phyloP scores from a whole-genome alignment of 2,888 invertebrate genomes.

The Escarpia spicata region DNA sequence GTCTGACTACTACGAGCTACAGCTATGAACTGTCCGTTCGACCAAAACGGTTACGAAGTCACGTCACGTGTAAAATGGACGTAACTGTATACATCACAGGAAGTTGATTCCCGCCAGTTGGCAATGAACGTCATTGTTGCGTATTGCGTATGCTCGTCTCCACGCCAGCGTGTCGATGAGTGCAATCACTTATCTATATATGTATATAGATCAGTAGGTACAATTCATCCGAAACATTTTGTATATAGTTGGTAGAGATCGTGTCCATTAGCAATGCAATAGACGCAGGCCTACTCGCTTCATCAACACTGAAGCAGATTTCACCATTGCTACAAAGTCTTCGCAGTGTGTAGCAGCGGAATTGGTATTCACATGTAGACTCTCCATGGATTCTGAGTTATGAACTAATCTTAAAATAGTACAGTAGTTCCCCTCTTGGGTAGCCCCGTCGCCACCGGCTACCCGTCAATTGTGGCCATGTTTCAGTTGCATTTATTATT shows the following conservation, averaged over 20 bases:
- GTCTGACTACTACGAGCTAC: conserved; percentile 6
- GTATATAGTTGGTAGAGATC: background rate
- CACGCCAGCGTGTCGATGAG: background rate
- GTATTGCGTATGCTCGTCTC: background rate
- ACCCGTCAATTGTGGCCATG: too few relatives aligned
- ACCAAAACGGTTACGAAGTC: conserved; percentile 13
- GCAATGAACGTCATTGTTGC: background rate
- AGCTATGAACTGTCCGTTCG: conserved; percentile 11
- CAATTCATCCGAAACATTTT: background rate
- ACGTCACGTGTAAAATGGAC: conserved; percentile 16
- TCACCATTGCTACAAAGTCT: background rate
- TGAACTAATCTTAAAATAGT: too few relatives aligned
- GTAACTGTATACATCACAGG: conserved; percentile 16
- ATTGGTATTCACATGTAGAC: too few relatives aligned
- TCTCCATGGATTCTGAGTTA: too few relatives aligned
- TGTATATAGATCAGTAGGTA: background rate
- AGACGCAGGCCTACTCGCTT: background rate
- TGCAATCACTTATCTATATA: too few relatives aligned
- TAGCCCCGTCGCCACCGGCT: too few relatives aligned
- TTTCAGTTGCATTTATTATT: too few relatives aligned
- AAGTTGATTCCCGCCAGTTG: conserved; percentile 16
- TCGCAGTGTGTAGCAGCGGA: too few relatives aligned
- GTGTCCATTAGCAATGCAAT: background rate
- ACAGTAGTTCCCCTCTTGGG: too few relatives aligned
- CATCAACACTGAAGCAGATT: background rate